These are phyloP conservation scores for Oncopodura yosiiana DNA, from an alignment of 1,140 invertebrate genomes.

Conservation along the genomic window DNA sequence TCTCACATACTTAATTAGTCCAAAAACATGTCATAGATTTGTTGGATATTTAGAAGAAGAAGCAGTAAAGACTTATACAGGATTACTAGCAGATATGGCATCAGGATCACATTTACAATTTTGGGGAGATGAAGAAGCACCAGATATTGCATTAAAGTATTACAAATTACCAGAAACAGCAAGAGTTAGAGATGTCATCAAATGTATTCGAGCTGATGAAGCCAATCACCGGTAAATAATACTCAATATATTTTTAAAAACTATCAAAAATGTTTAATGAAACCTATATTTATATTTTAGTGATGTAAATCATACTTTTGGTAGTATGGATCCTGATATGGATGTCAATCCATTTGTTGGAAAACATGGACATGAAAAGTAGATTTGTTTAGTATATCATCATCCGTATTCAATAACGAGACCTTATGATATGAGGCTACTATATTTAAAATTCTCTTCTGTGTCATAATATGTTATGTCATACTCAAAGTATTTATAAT, in stretches of 20 bases:
- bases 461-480: too few species aligned
- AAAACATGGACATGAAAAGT: too few species aligned
- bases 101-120: slow-evolving; percentile 24
- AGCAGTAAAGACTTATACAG: slow-evolving; percentile 43
- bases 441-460: too few species aligned
- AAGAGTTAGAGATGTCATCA: slow-evolving; percentile 20
- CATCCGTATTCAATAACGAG: too few species aligned
- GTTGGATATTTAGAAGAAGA: slow-evolving; percentile 45
- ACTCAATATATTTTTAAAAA: not conserved
- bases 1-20: slow-evolving; percentile 39
- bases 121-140: slow-evolving; percentile 39
- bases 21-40: slow-evolving; percentile 42
- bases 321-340: slow-evolving; percentile 1
- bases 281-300: not conserved
- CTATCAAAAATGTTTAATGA: not conserved
- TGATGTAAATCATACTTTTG: slow-evolving; percentile 20
- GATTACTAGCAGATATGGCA: slow-evolving; percentile 39
- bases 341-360: slow-evolving; percentile 12
- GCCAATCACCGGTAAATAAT: slow-evolving; percentile 5
- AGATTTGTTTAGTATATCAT: too few species aligned
- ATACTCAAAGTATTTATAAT: too few species aligned
- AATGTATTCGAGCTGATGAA: slow-evolving; percentile 21
- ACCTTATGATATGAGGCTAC: too few species aligned
- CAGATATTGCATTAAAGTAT: slow-evolving; percentile 39
- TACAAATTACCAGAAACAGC: slow-evolving; percentile 38